Conservation (phyloP, 2,797 vertebrate genomes). For the Hemitrygon akajei region DNA sequence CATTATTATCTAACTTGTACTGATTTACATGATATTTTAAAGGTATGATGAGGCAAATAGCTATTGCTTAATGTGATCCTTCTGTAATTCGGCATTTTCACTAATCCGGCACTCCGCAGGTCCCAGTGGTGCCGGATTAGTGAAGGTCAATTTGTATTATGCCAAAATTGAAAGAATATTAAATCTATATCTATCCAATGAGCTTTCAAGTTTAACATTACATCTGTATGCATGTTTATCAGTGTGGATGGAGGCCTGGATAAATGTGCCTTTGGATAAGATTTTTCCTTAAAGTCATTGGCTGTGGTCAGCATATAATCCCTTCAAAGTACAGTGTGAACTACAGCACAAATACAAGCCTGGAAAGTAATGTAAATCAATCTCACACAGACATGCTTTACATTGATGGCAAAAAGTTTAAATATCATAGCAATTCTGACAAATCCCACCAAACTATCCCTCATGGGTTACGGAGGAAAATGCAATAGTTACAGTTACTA, state of each 20-base stretch:
- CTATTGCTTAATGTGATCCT: too few species aligned
- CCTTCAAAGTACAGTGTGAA: neutral
- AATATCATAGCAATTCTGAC: neutral
- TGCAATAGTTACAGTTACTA: neutral
- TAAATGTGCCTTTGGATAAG: neutral
- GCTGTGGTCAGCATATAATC: neutral
- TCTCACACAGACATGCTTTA: neutral
- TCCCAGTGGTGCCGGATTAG: too few species aligned
- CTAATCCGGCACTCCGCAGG: too few species aligned
- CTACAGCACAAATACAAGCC: neutral
- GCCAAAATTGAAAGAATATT: neutral
- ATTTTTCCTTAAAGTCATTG: neutral
- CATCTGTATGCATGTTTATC: neutral
- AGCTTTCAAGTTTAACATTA: neutral
- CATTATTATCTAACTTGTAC: too few species aligned
- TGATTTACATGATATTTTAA: too few species aligned
- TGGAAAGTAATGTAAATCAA: neutral
- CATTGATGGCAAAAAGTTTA: neutral
- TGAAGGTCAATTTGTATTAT: too few species aligned
- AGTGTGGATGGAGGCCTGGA: neutral
- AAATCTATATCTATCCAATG: neutral
- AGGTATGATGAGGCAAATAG: too few species aligned
- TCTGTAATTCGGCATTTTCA: too few species aligned
- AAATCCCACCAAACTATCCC: neutral
- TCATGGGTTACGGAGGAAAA: neutral